Base-by-base conservation (phyloP, 2,888 invertebrate species). In the Pyrrhia umbra region DNA sequence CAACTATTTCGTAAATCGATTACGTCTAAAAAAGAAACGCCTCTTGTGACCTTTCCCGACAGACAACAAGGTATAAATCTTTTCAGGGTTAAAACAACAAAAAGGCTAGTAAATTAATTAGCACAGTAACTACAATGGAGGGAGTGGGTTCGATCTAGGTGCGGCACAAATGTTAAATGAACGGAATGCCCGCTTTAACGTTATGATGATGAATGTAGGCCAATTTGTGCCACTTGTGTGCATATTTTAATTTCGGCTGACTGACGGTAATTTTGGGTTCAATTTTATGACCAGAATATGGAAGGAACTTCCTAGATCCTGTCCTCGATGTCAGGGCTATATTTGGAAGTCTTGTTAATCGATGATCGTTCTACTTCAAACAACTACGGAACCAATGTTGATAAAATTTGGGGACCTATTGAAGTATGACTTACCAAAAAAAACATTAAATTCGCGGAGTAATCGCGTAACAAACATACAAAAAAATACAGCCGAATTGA, bases 101-200 rank as follows among this genome's bases (percentile, higher is more conserved):
- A 64, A 70, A 65, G 46, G 47, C 51, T 59, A 61, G 64, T 72
- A 71, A 71, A 73, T 75, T 72, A 77, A 77, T 80, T 72, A 79
- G 66, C 47, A 16, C 58, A 21, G 16, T 61, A 42, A 57, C 73
- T 50, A 69, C 73, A 77, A 73, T 68, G 45, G 55, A 51, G 63
- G 72, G 61, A 68, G 71, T 68, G 77, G 73, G 52, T 77, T 66
- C 68, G 68, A 77, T 77, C 64, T 77, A 77, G 75, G 77, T 63
- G 74, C 60, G 79, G 68, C 66, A 62, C 52, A 72, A 75, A 77
- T 74, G 68, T 81, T 81, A 75, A 81, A 75, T 79, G 74, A 68
- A 68, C 56, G 79, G 73, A 73, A 81, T 80, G 77, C 59, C 56
- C 71, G 68, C 58, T 54, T 40, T 67, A 76, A 47, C 47, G 42